A percentile compares a stretch with the other conserved stretches of the same genome.
Conservation (phyloP, 2,113 vertebrate genomes). For the Apus apus region DNA sequence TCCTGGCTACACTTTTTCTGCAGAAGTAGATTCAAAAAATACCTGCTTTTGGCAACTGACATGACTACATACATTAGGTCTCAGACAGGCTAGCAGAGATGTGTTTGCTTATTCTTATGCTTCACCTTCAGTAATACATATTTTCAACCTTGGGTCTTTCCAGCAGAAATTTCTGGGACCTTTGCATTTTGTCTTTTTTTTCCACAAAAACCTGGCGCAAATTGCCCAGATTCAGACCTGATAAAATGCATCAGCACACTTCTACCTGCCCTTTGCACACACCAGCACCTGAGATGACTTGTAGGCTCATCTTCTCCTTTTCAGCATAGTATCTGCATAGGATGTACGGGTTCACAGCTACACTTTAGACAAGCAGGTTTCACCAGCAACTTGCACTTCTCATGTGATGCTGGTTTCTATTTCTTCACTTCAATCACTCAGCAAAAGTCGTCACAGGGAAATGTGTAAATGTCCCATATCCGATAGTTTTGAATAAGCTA, state of each 20-base stretch:
- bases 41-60: not conserved
- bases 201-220: not conserved
- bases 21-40: not conserved
- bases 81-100: not conserved
- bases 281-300: not conserved
- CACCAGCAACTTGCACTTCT: not conserved
- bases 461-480: not conserved
- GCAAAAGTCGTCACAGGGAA: not conserved
- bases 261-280: not conserved
- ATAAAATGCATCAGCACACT: not conserved
- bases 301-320: not conserved
- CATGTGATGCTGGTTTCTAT: not conserved
- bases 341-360: accelerated
- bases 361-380: not conserved
- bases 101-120: not conserved
- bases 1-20: not conserved
- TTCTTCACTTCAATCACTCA: not conserved
- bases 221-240: not conserved
- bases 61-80: not conserved
- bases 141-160: not conserved
- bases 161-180: not conserved
- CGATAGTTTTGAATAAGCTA: not conserved
- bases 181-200: not conserved
- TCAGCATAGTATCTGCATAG: no score
- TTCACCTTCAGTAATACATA: not conserved